Evolutionary conservation across 2,888 invertebrate species (phyloP).

Genomic region (Tinea semifulvella): DNA sequence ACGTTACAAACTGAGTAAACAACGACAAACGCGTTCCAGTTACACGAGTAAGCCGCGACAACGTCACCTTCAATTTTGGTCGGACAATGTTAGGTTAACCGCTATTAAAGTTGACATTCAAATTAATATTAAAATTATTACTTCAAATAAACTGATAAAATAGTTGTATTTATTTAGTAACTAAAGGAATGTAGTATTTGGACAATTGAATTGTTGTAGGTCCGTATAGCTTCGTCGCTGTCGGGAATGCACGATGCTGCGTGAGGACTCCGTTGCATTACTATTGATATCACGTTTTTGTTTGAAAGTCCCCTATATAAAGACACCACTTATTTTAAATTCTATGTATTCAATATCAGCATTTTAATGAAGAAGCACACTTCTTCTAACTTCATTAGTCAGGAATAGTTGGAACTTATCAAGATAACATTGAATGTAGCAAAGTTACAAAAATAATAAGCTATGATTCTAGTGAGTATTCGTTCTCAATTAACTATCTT

Average conservation of each 20-base stretch:
- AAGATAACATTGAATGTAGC: neutral
- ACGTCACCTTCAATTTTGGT: no score
- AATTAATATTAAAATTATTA: no score
- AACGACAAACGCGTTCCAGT: no score
- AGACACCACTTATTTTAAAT: slow-evolving; percentile 32
- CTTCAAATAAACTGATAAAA: no score
- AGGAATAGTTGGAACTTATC: neutral
- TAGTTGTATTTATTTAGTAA: no score
- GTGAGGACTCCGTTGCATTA: slow-evolving; percentile 43
- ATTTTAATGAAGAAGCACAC: slow-evolving; percentile 36
- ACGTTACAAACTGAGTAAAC: no score
- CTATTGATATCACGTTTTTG: slow-evolving; percentile 47
- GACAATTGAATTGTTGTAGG: no score
- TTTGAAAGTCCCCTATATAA: slow-evolving; percentile 45
- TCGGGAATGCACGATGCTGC: slow-evolving; percentile 20
- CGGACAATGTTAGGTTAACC: no score
- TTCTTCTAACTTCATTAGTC: neutral
- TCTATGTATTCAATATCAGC: slow-evolving; percentile 46
- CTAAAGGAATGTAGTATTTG: no score
- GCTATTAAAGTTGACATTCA: no score
- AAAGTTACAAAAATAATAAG: neutral
- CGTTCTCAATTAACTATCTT: neutral
- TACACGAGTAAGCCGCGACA: no score
- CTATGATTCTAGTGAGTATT: slow-evolving; percentile 47
- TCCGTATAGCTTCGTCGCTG: no score